Percentiles rank a stretch among this genome's conserved stretches.
Conservation (phyloP, 2,888 invertebrate genomes). For the Amblyjoppa fuscipennis region DNA sequence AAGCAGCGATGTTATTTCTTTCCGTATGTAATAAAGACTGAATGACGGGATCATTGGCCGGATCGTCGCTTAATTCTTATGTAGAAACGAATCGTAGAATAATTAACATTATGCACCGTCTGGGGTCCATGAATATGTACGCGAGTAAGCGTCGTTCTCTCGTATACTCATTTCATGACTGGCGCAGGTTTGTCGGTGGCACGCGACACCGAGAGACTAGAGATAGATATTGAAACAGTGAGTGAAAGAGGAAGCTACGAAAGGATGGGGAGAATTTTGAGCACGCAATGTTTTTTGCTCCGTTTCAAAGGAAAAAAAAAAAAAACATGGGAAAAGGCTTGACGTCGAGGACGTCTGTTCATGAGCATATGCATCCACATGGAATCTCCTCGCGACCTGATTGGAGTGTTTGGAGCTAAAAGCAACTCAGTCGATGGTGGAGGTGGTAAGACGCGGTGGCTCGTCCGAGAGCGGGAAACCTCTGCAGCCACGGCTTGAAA, state of each 20-base stretch:
- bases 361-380: constrained; percentile 14
- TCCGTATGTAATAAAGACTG: constrained; percentile 47
- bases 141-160: constrained; percentile 47
- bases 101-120: constrained; percentile 66
- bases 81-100: constrained; percentile 67
- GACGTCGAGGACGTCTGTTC: constrained; percentile 20
- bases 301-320: constrained; percentile 16
- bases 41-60: constrained; percentile 61
- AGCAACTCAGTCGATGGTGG: constrained; percentile 41
- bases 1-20: constrained; percentile 54
- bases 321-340: constrained; percentile 21
- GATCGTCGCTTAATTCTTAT: constrained; percentile 65
- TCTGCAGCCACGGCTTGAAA: constrained; percentile 68
- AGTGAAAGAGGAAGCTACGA: constrained; percentile 43
- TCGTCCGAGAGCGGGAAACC: constrained; percentile 55
- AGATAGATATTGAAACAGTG: constrained; percentile 47
- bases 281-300: constrained; percentile 74
- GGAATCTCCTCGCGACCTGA: neutral
- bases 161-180: constrained; percentile 47
- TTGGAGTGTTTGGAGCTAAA: neutral
- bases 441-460: constrained; percentile 57
- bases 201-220: constrained; percentile 61
- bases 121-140: constrained; percentile 68
- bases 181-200: constrained; percentile 57
- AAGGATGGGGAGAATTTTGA: constrained; percentile 62